These are phyloP conservation scores for Watsonalla cultraria DNA, from an alignment of 2,888 invertebrate species.

Conservation along the genomic window DNA sequence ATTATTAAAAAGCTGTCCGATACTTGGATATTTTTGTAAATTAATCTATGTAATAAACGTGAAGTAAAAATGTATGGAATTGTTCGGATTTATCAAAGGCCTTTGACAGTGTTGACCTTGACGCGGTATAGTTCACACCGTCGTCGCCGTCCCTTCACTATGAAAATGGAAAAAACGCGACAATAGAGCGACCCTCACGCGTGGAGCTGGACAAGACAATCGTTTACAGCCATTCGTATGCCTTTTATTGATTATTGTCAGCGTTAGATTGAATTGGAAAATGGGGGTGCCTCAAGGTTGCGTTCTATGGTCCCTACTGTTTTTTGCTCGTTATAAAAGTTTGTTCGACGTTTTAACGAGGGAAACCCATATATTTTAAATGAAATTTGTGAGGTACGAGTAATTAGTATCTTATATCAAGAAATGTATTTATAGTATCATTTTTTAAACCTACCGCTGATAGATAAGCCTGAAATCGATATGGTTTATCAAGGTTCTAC, in stretches of 20 bases:
- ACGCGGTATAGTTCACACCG: constrained; percentile 68
- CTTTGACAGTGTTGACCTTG: constrained; percentile 71
- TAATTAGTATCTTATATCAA: too few species aligned
- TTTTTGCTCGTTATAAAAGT: constrained; percentile 16
- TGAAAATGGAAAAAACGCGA: constrained; percentile 70
- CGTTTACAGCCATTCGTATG: constrained; percentile 66
- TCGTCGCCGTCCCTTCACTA: constrained; percentile 77
- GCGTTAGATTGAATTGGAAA: constrained; percentile 60
- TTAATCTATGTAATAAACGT: neutral
- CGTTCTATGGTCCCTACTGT: constrained; percentile 30
- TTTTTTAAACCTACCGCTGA: too few species aligned
- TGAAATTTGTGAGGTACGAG: too few species aligned
- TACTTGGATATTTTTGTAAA: neutral
- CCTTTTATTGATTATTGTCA: constrained; percentile 73
- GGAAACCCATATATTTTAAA: neutral
- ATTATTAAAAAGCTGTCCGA: neutral
- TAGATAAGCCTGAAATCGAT: too few species aligned
- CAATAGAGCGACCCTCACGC: constrained; percentile 66
- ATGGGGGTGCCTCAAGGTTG: constrained; percentile 52
- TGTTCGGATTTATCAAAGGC: constrained; percentile 45
- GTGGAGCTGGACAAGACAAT: constrained; percentile 66
- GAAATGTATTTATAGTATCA: too few species aligned
- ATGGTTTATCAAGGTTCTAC: too few species aligned
- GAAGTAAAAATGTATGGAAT: neutral
- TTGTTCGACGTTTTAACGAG: constrained; percentile 13